These are phyloP conservation scores for Atta cephalotes DNA, from an alignment of 1,140 invertebrate species.

Conservation along the genomic window DNA sequence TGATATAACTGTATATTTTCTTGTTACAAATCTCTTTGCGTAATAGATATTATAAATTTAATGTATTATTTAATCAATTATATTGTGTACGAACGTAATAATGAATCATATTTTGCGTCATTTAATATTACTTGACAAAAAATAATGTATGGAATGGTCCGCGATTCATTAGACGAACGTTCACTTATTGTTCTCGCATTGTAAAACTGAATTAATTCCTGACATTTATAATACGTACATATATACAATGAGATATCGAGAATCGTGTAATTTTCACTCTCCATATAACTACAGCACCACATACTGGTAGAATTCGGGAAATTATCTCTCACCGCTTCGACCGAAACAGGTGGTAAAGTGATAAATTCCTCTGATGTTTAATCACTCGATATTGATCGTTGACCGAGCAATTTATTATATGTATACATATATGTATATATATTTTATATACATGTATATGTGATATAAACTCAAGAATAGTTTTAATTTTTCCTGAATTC, in stretches of 20 bases:
- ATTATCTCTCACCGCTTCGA: not conserved
- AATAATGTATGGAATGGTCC: slow-evolving; percentile 8
- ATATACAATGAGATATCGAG: slow-evolving; percentile 12
- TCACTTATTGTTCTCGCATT: not conserved
- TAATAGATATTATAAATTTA: not conserved
- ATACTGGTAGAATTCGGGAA: slow-evolving; percentile 16
- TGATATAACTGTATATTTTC: not conserved
- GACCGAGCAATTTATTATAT: not conserved
- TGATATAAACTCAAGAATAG: not conserved
- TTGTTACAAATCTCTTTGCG: not conserved
- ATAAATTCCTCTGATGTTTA: slow-evolving; percentile 34
- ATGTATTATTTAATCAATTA: slow-evolving; percentile 16
- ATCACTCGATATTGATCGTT: slow-evolving; percentile 23
- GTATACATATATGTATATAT: not conserved
- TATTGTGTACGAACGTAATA: not conserved
- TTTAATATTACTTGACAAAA: slow-evolving; percentile 8
- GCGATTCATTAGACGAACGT: slow-evolving; percentile 2
- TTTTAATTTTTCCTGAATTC: slow-evolving; percentile 6
- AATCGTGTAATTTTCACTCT: slow-evolving; percentile 11
- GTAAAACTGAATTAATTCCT: slow-evolving; percentile 22
- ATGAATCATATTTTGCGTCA: not conserved
- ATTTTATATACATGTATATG: not conserved
- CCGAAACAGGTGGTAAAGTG: not conserved
- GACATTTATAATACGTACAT: slow-evolving; percentile 8
- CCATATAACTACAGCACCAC: not conserved